Evolutionary conservation across 2,888 invertebrate genomes (phyloP).

Genomic region (Cheiracanthium punctorium): DNA sequence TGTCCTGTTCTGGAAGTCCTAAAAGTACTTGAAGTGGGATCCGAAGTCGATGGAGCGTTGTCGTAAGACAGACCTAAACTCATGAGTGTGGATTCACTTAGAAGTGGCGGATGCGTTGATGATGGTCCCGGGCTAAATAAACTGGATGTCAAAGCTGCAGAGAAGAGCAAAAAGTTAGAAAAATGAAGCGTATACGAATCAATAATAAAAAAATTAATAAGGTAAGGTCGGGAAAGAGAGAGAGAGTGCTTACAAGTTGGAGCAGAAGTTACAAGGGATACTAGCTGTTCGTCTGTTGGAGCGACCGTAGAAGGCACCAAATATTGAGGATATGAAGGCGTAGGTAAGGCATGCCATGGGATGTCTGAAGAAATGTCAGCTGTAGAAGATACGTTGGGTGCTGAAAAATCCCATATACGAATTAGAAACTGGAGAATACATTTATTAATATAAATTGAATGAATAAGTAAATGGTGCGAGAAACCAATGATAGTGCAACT

Average conservation of each 20-base stretch:
- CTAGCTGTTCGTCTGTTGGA: slow-evolving; percentile 24
- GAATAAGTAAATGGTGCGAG: no score
- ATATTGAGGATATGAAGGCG: slow-evolving; percentile 39
- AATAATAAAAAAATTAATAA: no score
- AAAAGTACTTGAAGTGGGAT: not conserved
- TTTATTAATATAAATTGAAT: no score
- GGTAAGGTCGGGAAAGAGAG: no score
- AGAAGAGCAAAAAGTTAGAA: not conserved
- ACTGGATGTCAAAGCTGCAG: slow-evolving; percentile 29
- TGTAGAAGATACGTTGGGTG: slow-evolving; percentile 4
- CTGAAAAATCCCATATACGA: no score
- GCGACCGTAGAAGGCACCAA: slow-evolving; percentile 45
- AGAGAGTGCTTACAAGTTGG: not conserved
- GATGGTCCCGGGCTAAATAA: slow-evolving; percentile 25
- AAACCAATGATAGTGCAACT: no score
- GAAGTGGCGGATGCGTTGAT: slow-evolving; percentile 14
- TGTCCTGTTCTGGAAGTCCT: slow-evolving; percentile 19
- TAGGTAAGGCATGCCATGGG: slow-evolving; percentile 46
- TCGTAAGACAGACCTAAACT: slow-evolving; percentile 37
- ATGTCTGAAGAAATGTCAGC: slow-evolving; percentile 33
- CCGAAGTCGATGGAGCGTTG: not conserved
- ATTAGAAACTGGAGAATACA: no score
- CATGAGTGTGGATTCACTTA: slow-evolving; percentile 19
- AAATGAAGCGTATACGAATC: no score
- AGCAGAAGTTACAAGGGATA: slow-evolving; percentile 40